A percentile compares a stretch with the other conserved stretches of the same genome.
phyloP scores from a whole-genome alignment of 1,140 invertebrate species.

The Ceratosolen solmsi region DNA sequence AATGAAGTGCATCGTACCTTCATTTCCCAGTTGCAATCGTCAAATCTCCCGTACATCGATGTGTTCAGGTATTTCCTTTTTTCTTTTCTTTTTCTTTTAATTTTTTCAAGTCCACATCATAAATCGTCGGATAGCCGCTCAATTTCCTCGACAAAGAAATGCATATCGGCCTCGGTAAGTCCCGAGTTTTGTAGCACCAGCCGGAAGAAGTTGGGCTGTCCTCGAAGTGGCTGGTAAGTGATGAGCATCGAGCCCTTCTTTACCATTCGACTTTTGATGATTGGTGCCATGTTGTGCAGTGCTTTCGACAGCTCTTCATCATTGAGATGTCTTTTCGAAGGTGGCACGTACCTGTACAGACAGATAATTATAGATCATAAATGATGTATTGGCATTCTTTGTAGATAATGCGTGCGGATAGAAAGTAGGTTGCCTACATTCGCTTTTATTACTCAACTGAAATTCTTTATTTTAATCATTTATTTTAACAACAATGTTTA shows the following conservation, averaged over 20 bases:
- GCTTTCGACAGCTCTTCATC: constrained; percentile 78
- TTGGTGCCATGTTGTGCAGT: constrained; percentile 89
- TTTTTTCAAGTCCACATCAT: constrained; percentile 65
- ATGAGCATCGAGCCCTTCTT: constrained; percentile 95
- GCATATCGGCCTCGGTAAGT: constrained; percentile 85
- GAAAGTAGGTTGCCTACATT: too few species aligned
- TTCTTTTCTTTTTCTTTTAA: too few species aligned
- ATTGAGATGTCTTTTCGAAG: constrained; percentile 76
- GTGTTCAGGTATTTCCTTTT: too few species aligned
- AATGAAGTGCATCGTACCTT: too few species aligned
- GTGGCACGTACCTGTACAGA: constrained; percentile 85
- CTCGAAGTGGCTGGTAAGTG: constrained; percentile 90
- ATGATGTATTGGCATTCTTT: too few species aligned
- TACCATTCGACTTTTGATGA: constrained; percentile 96
- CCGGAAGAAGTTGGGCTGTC: constrained; percentile 92
- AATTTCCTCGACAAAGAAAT: constrained; percentile 90
- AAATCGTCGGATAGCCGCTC: constrained; percentile 85
- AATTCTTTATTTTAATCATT: too few species aligned
- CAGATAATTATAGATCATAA: too few species aligned
- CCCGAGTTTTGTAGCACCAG: constrained; percentile 93
- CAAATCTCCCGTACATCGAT: too few species aligned
- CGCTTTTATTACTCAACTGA: too few species aligned
- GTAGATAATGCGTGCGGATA: too few species aligned
- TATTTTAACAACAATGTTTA: too few species aligned
- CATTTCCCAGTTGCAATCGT: too few species aligned